phyloP scores from a whole-genome alignment of 2,888 invertebrate genomes.

The Rhagium mordax region DNA sequence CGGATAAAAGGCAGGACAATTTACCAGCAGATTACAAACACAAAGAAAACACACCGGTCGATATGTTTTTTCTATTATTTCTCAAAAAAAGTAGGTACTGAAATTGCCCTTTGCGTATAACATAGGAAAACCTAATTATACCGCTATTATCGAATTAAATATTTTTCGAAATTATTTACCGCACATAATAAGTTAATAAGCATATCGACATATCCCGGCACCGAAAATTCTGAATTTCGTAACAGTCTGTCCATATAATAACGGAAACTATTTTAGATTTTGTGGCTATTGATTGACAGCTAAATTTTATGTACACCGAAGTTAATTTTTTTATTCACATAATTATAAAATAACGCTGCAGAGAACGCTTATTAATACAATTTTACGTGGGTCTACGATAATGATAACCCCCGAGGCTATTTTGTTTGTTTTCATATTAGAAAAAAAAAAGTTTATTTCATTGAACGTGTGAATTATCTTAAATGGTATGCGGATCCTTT shows the following conservation, averaged over 20 bases:
- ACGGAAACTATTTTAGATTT: constrained; percentile 19
- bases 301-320: constrained; percentile 38
- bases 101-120: constrained; percentile 30
- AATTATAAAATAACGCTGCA: background rate
- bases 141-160: constrained; percentile 54
- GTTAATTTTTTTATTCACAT: constrained; percentile 20
- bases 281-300: constrained; percentile 49
- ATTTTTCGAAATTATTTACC: constrained; percentile 41
- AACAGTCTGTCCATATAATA: constrained; percentile 3
- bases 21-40: constrained; percentile 64
- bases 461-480: background rate
- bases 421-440: background rate
- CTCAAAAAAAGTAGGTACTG: constrained; percentile 31
- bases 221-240: constrained; percentile 25
- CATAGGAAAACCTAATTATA: constrained; percentile 39
- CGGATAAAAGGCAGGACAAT: constrained; percentile 64
- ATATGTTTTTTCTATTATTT: constrained; percentile 47
- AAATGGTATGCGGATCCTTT: background rate
- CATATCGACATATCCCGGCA: constrained; percentile 47
- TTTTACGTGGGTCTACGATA: background rate
- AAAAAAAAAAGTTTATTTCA: background rate
- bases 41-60: constrained; percentile 60
- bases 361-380: background rate
- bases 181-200: constrained; percentile 53
- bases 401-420: background rate